These are phyloP conservation scores for Rhynchophorus ferrugineus DNA, from an alignment of 1,140 invertebrate species.

Conservation along the genomic window DNA sequence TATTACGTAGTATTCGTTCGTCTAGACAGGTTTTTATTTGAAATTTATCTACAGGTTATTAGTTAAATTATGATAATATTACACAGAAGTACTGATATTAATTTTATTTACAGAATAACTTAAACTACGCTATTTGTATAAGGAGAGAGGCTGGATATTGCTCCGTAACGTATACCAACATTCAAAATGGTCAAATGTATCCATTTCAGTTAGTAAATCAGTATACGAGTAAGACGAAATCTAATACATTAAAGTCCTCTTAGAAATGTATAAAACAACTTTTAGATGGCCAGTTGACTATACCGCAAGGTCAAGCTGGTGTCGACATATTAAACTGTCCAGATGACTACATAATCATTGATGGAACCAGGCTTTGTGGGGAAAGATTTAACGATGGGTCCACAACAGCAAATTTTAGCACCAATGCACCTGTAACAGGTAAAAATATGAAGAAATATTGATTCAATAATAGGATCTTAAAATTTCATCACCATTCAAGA, in stretches of 20 bases:
- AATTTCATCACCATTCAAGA: too few relatives aligned
- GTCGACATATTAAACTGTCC: constrained; percentile 65
- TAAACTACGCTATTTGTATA: constrained; percentile 73
- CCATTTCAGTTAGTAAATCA: constrained; percentile 59
- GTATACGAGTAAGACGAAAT: constrained; percentile 44
- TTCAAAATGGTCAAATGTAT: constrained; percentile 41
- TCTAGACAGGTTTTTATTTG: too few relatives aligned
- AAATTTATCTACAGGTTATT: too few relatives aligned
- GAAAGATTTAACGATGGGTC: constrained; percentile 64
- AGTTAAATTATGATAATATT: too few relatives aligned
- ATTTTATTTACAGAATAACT: constrained; percentile 56
- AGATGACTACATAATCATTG: constrained; percentile 60
- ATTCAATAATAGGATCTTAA: too few relatives aligned
- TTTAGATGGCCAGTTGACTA: constrained; percentile 49
- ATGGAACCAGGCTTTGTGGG: constrained; percentile 61
- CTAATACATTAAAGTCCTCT: not conserved
- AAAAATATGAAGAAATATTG: too few relatives aligned
- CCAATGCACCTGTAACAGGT: constrained; percentile 60
- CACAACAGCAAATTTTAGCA: constrained; percentile 50
- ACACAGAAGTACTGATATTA: too few relatives aligned
- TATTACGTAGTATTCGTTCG: too few relatives aligned
- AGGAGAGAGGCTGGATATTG: constrained; percentile 53
- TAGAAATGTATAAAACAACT: constrained; percentile 2
- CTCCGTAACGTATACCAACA: constrained; percentile 53
- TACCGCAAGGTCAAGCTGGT: constrained; percentile 59